Conservation (phyloP, 92 coral and sea anemone genomes). For the Palythoa caribaeorum region DNA sequence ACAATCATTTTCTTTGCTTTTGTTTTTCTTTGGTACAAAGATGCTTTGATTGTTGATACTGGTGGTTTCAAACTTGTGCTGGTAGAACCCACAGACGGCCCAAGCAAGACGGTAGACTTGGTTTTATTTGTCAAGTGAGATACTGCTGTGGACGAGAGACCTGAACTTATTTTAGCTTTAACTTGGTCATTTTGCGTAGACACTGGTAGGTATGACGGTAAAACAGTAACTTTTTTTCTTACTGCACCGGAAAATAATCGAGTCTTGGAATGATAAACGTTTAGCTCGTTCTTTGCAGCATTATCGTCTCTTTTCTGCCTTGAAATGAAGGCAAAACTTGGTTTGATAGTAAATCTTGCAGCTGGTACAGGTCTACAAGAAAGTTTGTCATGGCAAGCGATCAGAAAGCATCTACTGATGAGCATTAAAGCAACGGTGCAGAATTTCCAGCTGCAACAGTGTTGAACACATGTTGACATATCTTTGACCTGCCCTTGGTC, state of each 20-base stretch:
- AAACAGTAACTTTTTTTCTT: background rate
- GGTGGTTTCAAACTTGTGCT: background rate
- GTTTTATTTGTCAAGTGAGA: background rate
- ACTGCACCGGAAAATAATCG: background rate
- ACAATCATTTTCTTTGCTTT: background rate
- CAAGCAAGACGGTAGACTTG: background rate
- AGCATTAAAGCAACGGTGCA: constrained; percentile 95
- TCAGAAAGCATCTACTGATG: constrained; percentile 80
- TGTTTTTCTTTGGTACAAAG: background rate
- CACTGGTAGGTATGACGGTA: background rate
- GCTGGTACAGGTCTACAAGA: constrained; percentile 83
- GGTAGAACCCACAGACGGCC: background rate
- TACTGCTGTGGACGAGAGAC: background rate
- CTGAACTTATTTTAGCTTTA: background rate
- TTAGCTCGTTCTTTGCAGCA: constrained; percentile 8
- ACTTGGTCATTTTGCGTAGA: background rate
- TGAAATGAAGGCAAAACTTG: constrained; percentile 76
- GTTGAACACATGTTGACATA: constrained; percentile 85
- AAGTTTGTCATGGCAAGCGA: constrained; percentile 78
- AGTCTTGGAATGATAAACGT: background rate
- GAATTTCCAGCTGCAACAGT: constrained; percentile 91
- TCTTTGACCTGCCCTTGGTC: constrained; percentile 88
- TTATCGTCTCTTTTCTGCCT: constrained; percentile 72
- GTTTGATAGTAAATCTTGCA: constrained; percentile 72
- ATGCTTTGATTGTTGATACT: background rate